A percentile compares a stretch with the other conserved stretches of the same genome.
These are phyloP conservation scores for Trypoxylon attenuatum DNA, from an alignment of 2,888 invertebrate genomes.

Conservation along the genomic window DNA sequence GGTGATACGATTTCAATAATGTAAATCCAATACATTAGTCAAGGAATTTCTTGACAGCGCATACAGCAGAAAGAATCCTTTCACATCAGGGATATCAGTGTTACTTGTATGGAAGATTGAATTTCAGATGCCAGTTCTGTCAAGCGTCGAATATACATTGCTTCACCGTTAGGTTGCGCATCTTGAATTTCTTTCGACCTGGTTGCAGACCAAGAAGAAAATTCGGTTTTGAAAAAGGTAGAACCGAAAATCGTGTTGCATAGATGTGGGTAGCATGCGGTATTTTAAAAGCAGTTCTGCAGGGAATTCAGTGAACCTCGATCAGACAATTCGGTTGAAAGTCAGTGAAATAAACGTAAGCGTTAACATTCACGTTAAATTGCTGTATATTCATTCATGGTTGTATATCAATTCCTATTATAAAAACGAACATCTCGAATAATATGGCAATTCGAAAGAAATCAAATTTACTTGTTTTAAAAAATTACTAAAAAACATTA, in stretches of 20 bases:
- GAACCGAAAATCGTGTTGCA: conserved; percentile 17
- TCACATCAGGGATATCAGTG: conserved; percentile 14
- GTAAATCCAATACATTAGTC: conserved; percentile 11
- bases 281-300: conserved; percentile 10
- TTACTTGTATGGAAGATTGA: conserved; percentile 24
- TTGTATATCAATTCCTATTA: too few relatives aligned
- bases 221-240: conserved; percentile 4
- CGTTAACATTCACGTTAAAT: too few relatives aligned
- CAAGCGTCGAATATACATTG: conserved; percentile 14
- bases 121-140: conserved; percentile 25
- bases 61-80: conserved; percentile 22
- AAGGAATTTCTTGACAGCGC: conserved; percentile 12
- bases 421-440: too few relatives aligned
- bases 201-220: conserved; percentile 7
- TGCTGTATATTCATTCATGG: too few relatives aligned
- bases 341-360: conserved; percentile 59
- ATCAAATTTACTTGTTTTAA: too few relatives aligned
- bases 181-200: conserved; percentile 12
- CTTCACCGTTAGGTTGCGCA: conserved; percentile 9
- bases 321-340: conserved; percentile 60
- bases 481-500: too few relatives aligned
- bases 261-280: conserved; percentile 24
- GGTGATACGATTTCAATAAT: too few relatives aligned
- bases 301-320: conserved; percentile 42
- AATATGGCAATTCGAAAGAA: too few relatives aligned